A percentile compares a stretch with the other conserved stretches of the same genome.
phyloP scores from a whole-genome alignment of 2,113 vertebrate genomes.

The Spheniscus mendiculus region DNA sequence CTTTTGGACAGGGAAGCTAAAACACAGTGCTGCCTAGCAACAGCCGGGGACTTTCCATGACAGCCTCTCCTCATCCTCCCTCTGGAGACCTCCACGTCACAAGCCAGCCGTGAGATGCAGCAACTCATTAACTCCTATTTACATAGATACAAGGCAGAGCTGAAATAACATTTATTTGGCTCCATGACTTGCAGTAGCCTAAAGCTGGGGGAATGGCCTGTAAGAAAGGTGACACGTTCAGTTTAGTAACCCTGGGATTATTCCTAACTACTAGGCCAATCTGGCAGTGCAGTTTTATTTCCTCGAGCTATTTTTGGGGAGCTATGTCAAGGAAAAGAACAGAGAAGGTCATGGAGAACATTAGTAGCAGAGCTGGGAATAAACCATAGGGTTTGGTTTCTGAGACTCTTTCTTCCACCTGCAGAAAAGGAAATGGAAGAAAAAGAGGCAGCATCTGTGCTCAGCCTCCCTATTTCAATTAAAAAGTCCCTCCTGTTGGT shows the following conservation, averaged over 20 bases:
- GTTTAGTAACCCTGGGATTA: background rate
- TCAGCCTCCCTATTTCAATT: background rate
- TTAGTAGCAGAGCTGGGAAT: background rate
- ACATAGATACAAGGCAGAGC: background rate
- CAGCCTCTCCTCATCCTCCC: slow-evolving; percentile 43
- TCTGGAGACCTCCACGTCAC: slow-evolving; percentile 9
- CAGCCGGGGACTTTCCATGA: slow-evolving; percentile 11
- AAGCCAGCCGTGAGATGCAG: background rate
- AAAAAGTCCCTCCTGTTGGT: background rate
- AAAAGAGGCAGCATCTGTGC: background rate
- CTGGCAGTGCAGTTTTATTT: background rate
- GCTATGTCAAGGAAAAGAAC: background rate
- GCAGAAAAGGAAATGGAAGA: slow-evolving; percentile 3
- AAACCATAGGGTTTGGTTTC: background rate
- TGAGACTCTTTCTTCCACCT: slow-evolving; percentile 1
- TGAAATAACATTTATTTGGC: slow-evolving; percentile 12
- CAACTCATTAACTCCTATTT: slow-evolving; percentile 18
- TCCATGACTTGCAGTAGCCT: background rate
- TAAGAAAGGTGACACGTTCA: background rate
- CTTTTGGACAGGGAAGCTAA: background rate
- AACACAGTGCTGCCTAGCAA: slow-evolving; percentile 32
- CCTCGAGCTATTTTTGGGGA: background rate
- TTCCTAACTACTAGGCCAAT: background rate
- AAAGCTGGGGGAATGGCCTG: background rate
- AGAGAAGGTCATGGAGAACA: background rate